A percentile compares a stretch with the other conserved stretches of the same genome.
phyloP scores from a whole-genome alignment of 2,888 invertebrate genomes.

The Cosmorhoe ocellata region DNA sequence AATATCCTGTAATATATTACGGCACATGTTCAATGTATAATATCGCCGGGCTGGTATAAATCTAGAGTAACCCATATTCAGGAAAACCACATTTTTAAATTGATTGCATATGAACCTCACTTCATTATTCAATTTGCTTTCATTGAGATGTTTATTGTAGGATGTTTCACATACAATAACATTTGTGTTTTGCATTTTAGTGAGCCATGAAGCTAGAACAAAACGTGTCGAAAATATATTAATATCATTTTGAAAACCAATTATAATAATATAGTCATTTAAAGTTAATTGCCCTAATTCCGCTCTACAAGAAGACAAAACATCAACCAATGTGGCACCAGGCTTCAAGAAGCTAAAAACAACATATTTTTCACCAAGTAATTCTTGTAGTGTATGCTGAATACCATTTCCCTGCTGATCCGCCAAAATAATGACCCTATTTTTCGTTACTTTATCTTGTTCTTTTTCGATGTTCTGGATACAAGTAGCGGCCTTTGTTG shows the following conservation, averaged over 20 bases:
- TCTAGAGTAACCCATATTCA: background rate
- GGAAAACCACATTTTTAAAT: background rate
- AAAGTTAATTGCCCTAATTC: no score
- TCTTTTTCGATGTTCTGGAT: no score
- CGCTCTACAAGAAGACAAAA: no score
- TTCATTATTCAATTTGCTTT: constrained; percentile 2
- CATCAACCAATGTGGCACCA: no score
- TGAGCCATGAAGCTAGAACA: background rate
- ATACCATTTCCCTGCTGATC: no score
- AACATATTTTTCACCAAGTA: no score
- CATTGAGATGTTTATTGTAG: background rate
- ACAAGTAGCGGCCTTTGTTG: no score
- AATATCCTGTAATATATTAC: background rate
- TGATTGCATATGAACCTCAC: constrained; percentile 1
- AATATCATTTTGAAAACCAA: background rate
- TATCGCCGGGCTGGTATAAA: background rate
- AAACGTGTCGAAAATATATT: background rate
- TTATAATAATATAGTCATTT: background rate
- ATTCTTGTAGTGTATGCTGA: no score
- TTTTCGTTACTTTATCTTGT: no score
- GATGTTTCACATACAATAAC: background rate
- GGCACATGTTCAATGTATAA: background rate
- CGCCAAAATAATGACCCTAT: no score
- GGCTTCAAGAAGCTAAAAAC: no score
- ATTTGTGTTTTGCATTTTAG: background rate